phyloP scores from a whole-genome alignment of 1,140 invertebrate species.

The Bombus polaris region DNA sequence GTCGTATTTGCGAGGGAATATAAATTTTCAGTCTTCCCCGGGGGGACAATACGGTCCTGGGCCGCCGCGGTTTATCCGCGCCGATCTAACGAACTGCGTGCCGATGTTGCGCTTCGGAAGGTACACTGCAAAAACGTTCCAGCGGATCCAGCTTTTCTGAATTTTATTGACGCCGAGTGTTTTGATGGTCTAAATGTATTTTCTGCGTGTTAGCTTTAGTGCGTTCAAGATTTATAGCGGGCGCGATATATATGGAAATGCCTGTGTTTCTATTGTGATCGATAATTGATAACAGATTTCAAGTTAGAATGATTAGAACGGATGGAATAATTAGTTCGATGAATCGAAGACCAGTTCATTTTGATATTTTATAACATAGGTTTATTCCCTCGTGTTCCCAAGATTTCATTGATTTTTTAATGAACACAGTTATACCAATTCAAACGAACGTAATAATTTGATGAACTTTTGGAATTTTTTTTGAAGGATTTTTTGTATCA shows the following conservation, averaged over 20 bases:
- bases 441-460: no score
- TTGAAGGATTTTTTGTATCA: no score
- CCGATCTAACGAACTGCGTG: conserved; percentile 50
- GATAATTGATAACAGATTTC: background rate
- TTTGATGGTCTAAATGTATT: background rate
- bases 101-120: background rate
- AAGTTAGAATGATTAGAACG: background rate
- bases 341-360: no score
- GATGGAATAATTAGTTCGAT: background rate
- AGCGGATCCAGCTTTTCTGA: no score
- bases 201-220: background rate
- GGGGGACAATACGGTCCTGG: background rate
- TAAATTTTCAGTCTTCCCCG: conserved; percentile 50
- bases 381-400: no score
- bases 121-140: background rate
- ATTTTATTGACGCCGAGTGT: background rate
- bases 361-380: no score
- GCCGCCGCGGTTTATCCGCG: conserved; percentile 34
- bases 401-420: no score
- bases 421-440: no score
- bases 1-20: conserved; percentile 44
- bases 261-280: background rate
- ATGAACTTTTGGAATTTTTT: no score
- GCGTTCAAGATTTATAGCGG: no score
- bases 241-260: no score